Evolutionary conservation across 64 coral and sea anemone species (phyloP).

Genomic region (Hydrozoanthus tunicans): DNA sequence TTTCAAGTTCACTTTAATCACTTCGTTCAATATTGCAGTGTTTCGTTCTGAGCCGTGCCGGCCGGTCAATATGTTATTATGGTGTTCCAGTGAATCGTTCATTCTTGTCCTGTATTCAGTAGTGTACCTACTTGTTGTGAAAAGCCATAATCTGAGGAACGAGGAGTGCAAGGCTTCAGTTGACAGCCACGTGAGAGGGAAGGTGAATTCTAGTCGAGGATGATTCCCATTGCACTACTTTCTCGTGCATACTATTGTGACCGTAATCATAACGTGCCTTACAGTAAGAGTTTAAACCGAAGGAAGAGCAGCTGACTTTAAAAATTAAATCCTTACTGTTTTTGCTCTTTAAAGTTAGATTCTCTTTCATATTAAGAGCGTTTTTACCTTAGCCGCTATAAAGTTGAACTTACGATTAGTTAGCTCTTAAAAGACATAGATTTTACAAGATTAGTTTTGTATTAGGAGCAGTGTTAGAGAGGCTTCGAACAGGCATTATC

Average conservation of each 20-base stretch:
- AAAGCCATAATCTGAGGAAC: conserved; percentile 53
- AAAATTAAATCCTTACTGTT: background rate
- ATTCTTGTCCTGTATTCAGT: conserved; percentile 9
- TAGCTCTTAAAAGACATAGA: background rate
- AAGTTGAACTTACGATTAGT: background rate
- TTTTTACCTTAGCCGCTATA: background rate
- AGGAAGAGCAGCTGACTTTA: background rate
- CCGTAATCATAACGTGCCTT: too few species aligned
- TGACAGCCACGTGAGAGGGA: background rate
- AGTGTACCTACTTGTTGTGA: conserved; percentile 35
- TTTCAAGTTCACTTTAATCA: background rate
- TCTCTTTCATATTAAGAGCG: background rate
- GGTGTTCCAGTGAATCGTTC: background rate
- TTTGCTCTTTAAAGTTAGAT: background rate
- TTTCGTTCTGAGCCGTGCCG: background rate
- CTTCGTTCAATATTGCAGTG: background rate
- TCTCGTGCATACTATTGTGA: too few species aligned
- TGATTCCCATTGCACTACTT: background rate
- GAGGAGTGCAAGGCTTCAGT: conserved; percentile 56
- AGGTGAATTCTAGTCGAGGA: background rate
- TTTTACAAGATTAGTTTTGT: too few species aligned
- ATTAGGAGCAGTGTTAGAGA: too few species aligned
- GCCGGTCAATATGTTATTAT: background rate
- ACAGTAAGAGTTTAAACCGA: too few species aligned
- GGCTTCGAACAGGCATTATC: background rate